Conservation (phyloP, 2,888 invertebrate genomes). For the Sinelater perroti region DNA sequence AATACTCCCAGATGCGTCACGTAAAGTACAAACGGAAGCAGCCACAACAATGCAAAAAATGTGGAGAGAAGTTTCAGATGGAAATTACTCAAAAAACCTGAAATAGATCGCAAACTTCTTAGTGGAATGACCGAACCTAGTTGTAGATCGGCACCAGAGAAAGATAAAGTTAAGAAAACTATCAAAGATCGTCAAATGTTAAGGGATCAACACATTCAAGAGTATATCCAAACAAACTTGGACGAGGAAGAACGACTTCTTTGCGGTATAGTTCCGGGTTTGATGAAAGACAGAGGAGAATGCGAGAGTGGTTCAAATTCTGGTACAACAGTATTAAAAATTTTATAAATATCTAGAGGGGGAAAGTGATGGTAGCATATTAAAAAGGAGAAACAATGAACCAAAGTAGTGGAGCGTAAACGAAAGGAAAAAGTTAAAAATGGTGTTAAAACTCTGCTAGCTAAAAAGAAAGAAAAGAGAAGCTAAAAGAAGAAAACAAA, state of each 20-base stretch:
- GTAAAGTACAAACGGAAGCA: constrained; percentile 44
- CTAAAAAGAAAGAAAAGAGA: constrained; percentile 49
- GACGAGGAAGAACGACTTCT: constrained; percentile 65
- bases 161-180: constrained; percentile 62
- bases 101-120: constrained; percentile 60
- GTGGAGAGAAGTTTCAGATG: constrained; percentile 62
- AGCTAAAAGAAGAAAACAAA: constrained; percentile 53
- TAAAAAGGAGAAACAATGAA: constrained; percentile 67
- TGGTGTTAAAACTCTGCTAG: constrained; percentile 46
- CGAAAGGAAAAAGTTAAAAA: constrained; percentile 42
- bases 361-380: constrained; percentile 73
- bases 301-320: constrained; percentile 76
- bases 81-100: constrained; percentile 59
- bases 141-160: constrained; percentile 61
- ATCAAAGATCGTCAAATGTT: constrained; percentile 62
- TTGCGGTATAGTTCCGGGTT: constrained; percentile 65
- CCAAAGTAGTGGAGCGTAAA: constrained; percentile 63
- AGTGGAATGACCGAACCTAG: constrained; percentile 68
- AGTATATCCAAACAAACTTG: constrained; percentile 61
- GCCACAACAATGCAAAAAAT: constrained; percentile 57
- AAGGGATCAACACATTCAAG: constrained; percentile 60
- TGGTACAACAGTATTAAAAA: constrained; percentile 67
- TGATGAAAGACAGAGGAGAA: constrained; percentile 79
- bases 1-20: constrained; percentile 9
- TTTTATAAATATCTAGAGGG: constrained; percentile 78